Percentiles rank a stretch among this genome's conserved stretches.
Conservation (phyloP, 2,888 invertebrate species). For the Netelia melanura region DNA sequence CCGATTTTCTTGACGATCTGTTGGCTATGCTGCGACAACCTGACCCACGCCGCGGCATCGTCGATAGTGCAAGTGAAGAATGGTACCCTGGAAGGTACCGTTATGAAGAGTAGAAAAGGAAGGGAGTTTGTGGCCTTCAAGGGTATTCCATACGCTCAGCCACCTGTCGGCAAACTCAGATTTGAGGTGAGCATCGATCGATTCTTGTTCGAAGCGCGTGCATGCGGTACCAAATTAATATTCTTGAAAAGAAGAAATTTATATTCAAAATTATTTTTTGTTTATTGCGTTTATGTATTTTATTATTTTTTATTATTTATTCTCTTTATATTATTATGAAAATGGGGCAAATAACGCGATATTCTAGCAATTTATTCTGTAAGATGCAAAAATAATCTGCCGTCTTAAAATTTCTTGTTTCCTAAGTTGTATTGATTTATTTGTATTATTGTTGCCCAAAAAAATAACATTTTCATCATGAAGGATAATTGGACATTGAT, state of each 20-base stretch:
- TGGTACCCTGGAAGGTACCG: constrained; percentile 87
- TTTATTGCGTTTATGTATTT: no score
- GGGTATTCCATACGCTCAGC: constrained; percentile 88
- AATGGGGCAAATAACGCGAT: no score
- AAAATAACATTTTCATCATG: no score
- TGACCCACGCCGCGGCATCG: constrained; percentile 38
- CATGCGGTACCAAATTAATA: neutral
- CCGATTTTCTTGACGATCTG: constrained; percentile 51
- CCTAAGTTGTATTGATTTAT: no score
- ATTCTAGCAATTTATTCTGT: no score
- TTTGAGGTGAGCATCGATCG: constrained; percentile 86
- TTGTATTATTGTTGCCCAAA: no score
- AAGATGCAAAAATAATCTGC: no score
- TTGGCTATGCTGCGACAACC: constrained; percentile 41
- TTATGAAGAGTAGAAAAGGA: constrained; percentile 86
- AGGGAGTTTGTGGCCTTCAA: constrained; percentile 87
- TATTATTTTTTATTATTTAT: no score
- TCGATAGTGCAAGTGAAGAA: constrained; percentile 84
- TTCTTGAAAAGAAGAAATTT: neutral
- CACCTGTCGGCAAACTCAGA: constrained; percentile 88
- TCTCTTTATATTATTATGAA: no score
- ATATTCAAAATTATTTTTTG: neutral
- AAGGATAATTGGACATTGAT: no score
- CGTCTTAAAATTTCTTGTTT: no score
- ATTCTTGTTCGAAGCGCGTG: neutral